Conservation (phyloP, 2,797 vertebrate genomes). For the Orestias chungarensis region DNA sequence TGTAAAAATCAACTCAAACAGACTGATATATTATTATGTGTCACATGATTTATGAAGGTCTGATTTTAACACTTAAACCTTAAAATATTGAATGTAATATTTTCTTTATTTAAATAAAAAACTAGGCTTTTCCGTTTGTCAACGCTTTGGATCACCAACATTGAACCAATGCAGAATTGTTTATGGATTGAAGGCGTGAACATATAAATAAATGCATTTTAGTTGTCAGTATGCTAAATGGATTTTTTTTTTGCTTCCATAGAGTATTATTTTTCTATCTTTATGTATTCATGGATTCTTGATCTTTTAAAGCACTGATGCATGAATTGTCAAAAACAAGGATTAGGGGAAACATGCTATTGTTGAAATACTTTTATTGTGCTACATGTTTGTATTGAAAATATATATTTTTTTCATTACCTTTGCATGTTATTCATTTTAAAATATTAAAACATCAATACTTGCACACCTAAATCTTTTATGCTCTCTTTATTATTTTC, state of each 20-base stretch:
- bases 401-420: constrained; percentile 40
- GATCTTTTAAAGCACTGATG: constrained; percentile 65
- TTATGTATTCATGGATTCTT: constrained; percentile 74
- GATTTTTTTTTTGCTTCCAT: constrained; percentile 78
- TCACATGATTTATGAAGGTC: not conserved
- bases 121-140: constrained; percentile 84
- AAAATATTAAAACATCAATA: constrained; percentile 22
- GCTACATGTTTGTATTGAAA: constrained; percentile 31
- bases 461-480: not conserved
- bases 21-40: not conserved
- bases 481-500: constrained; percentile 12
- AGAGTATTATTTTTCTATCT: constrained; percentile 66
- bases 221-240: constrained; percentile 82
- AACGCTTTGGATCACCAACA: constrained; percentile 87
- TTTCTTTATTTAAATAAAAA: constrained; percentile 88
- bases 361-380: constrained; percentile 45
- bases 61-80: no score
- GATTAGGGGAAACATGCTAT: constrained; percentile 46
- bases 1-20: no score
- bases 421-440: constrained; percentile 51
- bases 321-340: constrained; percentile 60
- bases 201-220: constrained; percentile 84
- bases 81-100: constrained; percentile 85
- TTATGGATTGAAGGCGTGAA: constrained; percentile 73
- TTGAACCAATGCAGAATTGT: constrained; percentile 78